Conservation (phyloP, 1,140 invertebrate genomes). For the Calliphora vicina region DNA sequence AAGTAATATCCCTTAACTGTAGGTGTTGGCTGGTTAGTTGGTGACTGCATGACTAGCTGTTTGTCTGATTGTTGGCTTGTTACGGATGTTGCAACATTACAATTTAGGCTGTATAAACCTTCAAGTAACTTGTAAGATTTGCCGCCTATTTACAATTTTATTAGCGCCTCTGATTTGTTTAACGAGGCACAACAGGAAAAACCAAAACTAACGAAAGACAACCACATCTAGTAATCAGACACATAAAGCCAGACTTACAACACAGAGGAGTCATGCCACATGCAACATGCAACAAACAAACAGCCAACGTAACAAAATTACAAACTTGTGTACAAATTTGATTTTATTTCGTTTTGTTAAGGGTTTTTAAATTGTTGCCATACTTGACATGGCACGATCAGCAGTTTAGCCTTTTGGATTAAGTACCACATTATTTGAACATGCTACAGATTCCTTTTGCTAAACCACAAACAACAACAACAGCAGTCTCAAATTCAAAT, state of each 20-base stretch:
- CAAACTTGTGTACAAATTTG: background rate
- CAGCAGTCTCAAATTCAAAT: background rate
- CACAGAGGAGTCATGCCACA: background rate
- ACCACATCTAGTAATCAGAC: background rate
- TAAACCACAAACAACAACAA: background rate
- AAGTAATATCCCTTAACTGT: conserved; percentile 10
- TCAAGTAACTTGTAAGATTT: conserved; percentile 19
- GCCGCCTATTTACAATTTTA: conserved; percentile 34
- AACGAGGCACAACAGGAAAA: conserved; percentile 25
- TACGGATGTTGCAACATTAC: background rate
- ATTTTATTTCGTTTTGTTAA: background rate
- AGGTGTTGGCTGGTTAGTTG: background rate
- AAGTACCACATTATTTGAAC: conserved; percentile 1
- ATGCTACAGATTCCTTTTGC: background rate
- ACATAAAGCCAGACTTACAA: background rate
- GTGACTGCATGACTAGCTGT: background rate
- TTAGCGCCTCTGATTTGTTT: conserved; percentile 32
- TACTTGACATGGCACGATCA: conserved; percentile 33
- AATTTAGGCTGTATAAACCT: background rate
- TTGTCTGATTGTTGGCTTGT: background rate
- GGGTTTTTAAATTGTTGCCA: conserved; percentile 17
- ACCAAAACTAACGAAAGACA: background rate
- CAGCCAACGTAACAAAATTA: background rate
- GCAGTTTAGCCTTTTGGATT: conserved; percentile 19
- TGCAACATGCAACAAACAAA: background rate